phyloP scores from a whole-genome alignment of 2,113 vertebrate genomes.

The Psilopogon haemacephalus region DNA sequence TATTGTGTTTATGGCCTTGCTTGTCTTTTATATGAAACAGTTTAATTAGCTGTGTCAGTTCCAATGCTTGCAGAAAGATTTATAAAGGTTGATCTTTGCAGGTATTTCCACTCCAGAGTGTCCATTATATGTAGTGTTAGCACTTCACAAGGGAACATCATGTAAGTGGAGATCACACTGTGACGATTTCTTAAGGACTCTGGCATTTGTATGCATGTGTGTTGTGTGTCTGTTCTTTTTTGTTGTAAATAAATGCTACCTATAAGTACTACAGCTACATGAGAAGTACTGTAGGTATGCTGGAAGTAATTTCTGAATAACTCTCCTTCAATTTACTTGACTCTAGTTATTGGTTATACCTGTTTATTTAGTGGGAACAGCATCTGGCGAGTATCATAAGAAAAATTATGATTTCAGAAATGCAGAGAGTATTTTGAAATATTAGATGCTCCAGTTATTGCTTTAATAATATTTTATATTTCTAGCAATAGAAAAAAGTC shows the following conservation, averaged over 20 bases:
- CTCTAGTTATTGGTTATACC: neutral
- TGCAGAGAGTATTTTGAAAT: neutral
- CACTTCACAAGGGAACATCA: neutral
- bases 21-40: slow-evolving; percentile 16
- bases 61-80: slow-evolving; percentile 29
- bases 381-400: neutral
- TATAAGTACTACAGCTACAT: neutral
- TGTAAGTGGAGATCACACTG: neutral
- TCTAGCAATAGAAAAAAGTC: neutral
- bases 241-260: neutral
- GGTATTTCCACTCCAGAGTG: neutral
- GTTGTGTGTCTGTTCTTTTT: neutral
- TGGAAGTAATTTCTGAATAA: neutral
- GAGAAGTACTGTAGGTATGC: neutral
- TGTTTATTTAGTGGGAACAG: neutral
- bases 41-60: slow-evolving; percentile 52
- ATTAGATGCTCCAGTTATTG: neutral
- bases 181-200: neutral
- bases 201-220: neutral
- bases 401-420: slow-evolving; percentile 21
- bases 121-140: neutral
- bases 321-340: neutral
- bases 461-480: neutral
- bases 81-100: slow-evolving; percentile 35
- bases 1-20: slow-evolving; percentile 54